A percentile compares a stretch with the other conserved stretches of the same genome.
These are phyloP conservation scores for Atherinosoma microstoma DNA, from an alignment of 2,797 vertebrate genomes.

Conservation along the genomic window DNA sequence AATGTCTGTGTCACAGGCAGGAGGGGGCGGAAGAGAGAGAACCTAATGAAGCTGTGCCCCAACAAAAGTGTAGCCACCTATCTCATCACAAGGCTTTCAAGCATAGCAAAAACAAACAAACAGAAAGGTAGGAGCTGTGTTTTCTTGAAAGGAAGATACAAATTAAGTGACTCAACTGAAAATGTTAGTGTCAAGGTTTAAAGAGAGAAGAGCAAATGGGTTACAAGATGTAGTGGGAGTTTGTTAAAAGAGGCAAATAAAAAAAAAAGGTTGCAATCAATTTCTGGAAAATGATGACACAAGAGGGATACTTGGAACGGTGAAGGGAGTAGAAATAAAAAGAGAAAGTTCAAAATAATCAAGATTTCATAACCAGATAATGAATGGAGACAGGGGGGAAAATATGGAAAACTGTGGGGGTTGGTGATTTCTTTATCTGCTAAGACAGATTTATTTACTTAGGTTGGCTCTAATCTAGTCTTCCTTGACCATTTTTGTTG, in stretches of 20 bases:
- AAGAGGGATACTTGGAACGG: slow-evolving; percentile 25
- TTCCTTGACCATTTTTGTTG: neutral
- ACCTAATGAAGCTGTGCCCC: too few species aligned
- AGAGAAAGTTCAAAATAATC: slow-evolving; percentile 15
- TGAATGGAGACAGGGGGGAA: slow-evolving; percentile 17
- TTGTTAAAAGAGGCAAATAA: neutral
- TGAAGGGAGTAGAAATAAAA: slow-evolving; percentile 16
- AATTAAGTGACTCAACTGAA: neutral
- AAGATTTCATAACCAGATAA: slow-evolving; percentile 20
- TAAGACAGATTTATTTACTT: slow-evolving; percentile 22
- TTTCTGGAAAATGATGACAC: neutral
- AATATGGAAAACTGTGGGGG: slow-evolving; percentile 24
- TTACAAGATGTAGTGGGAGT: neutral
- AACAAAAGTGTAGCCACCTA: neutral
- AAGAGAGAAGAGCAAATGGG: neutral
- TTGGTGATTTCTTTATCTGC: slow-evolving; percentile 8
- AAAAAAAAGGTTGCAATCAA: neutral
- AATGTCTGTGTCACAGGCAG: neutral
- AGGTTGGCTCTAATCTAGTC: slow-evolving; percentile 14
- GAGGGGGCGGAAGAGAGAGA: neutral
- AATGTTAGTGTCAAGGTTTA: neutral
- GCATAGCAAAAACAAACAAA: neutral
- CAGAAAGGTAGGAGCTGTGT: neutral
- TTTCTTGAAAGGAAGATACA: neutral
- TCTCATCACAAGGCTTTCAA: neutral